phyloP scores from a whole-genome alignment of 2,797 vertebrate genomes.

The Syndactyla subalaris region DNA sequence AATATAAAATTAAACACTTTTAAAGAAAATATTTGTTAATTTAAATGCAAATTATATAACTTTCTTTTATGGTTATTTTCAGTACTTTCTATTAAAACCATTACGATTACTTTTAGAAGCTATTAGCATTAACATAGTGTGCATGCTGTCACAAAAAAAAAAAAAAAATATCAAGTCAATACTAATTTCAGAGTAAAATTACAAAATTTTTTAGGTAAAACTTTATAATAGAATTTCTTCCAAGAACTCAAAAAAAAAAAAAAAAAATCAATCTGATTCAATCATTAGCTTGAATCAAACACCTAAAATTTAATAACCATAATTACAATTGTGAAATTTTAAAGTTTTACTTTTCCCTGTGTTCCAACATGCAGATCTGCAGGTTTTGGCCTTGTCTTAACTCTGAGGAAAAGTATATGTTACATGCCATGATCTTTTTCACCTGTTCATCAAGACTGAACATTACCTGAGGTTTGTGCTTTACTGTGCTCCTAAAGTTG shows the following conservation, averaged over 20 bases:
- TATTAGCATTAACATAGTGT: neutral
- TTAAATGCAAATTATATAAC: neutral
- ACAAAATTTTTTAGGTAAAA: neutral
- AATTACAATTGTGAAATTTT: neutral
- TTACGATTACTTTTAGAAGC: neutral
- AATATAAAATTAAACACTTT: neutral
- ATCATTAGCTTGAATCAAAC: neutral
- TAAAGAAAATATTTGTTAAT: neutral
- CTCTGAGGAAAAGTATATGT: neutral
- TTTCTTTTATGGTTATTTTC: neutral
- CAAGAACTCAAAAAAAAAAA: neutral
- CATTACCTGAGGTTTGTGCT: neutral
- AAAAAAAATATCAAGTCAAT: neutral
- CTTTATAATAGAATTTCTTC: neutral
- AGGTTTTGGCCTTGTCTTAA: neutral
- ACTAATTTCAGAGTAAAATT: neutral
- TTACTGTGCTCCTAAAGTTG: neutral
- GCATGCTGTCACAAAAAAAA: neutral
- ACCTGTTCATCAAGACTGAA: neutral
- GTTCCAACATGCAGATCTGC: neutral
- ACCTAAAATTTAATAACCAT: neutral
- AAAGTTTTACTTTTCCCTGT: neutral
- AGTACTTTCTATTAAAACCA: neutral
- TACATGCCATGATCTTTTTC: accelerated
- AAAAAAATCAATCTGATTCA: neutral